phyloP scores from a whole-genome alignment of 2,113 vertebrate species.

The Dicerorhinus sumatrensis region DNA sequence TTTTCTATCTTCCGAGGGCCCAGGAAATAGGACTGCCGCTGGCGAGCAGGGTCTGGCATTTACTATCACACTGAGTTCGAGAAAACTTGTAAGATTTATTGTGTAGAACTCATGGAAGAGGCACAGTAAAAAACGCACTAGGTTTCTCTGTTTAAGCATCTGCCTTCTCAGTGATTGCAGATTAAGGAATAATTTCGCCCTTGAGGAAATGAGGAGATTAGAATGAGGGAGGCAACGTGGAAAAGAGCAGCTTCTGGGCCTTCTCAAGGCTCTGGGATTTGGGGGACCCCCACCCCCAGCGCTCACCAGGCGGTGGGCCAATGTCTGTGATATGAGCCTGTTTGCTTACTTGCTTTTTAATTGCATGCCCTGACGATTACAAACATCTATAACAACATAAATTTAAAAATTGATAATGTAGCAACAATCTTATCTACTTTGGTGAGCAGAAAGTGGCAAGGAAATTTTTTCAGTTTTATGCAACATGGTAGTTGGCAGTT shows the following conservation, averaged over 20 bases:
- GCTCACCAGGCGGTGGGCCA: neutral
- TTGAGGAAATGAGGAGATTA: constrained; percentile 65
- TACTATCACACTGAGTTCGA: fast-evolving
- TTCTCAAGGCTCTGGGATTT: neutral
- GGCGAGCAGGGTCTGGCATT: constrained; percentile 75
- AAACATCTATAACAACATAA: neutral
- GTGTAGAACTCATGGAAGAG: constrained; percentile 77
- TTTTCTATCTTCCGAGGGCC: constrained; percentile 88
- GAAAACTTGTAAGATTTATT: constrained; percentile 78
- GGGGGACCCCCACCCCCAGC: neutral
- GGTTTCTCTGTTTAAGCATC: constrained; percentile 89
- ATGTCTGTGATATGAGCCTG: neutral
- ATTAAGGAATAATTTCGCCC: constrained; percentile 76
- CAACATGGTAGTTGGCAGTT: neutral
- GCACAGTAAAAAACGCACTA: constrained; percentile 72
- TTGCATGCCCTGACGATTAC: neutral
- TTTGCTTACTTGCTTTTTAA: neutral
- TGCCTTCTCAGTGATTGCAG: constrained; percentile 84
- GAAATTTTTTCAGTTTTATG: neutral
- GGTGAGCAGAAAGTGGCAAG: neutral
- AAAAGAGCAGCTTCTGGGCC: neutral
- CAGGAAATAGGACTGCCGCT: constrained; percentile 88
- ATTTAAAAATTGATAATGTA: neutral
- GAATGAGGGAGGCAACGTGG: neutral
- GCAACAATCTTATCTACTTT: neutral